phyloP scores from a whole-genome alignment of 2,113 vertebrate species.

The Lepidothrix coronata region DNA sequence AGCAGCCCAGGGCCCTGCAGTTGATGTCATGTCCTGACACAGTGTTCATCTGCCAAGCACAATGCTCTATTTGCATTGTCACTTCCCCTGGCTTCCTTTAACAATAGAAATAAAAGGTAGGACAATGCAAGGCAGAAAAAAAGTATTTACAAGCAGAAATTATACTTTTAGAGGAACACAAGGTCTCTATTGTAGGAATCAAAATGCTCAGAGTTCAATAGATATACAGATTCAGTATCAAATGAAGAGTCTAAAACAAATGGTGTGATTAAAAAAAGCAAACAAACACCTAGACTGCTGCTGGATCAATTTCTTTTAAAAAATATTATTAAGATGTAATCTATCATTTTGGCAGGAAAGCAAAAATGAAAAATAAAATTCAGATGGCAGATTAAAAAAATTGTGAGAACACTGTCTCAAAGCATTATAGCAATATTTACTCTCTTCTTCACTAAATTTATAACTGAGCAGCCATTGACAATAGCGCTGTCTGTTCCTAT shows the following conservation, averaged over 20 bases:
- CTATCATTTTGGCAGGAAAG: neutral
- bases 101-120: neutral
- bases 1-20: neutral
- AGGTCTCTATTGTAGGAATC: neutral
- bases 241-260: neutral
- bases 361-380: constrained; percentile 6
- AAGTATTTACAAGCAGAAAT: neutral
- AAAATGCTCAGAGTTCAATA: neutral
- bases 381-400: neutral
- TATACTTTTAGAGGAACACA: neutral
- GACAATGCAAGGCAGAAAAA: neutral
- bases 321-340: constrained; percentile 3
- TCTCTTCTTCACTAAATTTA: neutral
- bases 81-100: neutral
- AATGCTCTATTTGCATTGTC: neutral
- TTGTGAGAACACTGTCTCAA: neutral
- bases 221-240: neutral
- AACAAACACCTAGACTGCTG: neutral
- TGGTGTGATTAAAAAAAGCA: neutral
- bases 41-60: neutral
- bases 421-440: neutral
- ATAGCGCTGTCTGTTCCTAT: neutral
- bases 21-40: neutral
- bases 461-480: neutral
- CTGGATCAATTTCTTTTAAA: neutral